Evolutionary conservation across 2,888 invertebrate genomes (phyloP).

Genomic region (Caenorhabditis sp.): DNA sequence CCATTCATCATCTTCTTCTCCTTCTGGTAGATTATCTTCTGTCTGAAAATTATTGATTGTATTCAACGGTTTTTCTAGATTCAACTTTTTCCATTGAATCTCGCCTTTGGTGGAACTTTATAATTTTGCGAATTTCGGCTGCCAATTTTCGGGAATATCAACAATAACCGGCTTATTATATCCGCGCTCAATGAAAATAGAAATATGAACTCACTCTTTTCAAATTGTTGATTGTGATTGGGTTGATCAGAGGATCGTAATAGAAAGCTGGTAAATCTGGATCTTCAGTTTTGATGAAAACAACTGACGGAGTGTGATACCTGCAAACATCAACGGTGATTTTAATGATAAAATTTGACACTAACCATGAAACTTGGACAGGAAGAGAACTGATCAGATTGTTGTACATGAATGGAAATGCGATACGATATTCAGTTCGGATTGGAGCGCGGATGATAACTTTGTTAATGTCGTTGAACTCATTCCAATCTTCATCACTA

Average conservation of each 20-base stretch:
- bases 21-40: constrained; percentile 83
- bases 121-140: constrained; percentile 42
- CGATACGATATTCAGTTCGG: constrained; percentile 97
- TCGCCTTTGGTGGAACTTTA: constrained; percentile 29
- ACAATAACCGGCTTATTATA: constrained; percentile 18
- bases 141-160: constrained; percentile 14
- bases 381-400: constrained; percentile 82
- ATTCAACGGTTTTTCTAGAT: constrained; percentile 25
- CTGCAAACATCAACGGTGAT: too few species aligned
- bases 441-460: constrained; percentile 98
- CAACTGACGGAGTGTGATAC: constrained; percentile 99
- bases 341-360: constrained; percentile 9
- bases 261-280: constrained; percentile 99
- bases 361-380: constrained; percentile 96
- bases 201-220: constrained; percentile 63
- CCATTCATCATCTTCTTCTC: constrained; percentile 87
- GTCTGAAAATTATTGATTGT: constrained; percentile 53
- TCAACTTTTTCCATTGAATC: constrained; percentile 4
- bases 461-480: constrained; percentile 99
- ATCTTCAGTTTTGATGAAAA: constrained; percentile 99
- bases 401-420: constrained; percentile 98
- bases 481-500: constrained; percentile 99
- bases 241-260: constrained; percentile 98
- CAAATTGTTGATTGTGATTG: constrained; percentile 92
- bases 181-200: constrained; percentile 2